Evolutionary conservation across 2,888 invertebrate species (phyloP), one percentile per base, ranked within the genome.

Genomic region (Odontocerum albicorne): DNA sequence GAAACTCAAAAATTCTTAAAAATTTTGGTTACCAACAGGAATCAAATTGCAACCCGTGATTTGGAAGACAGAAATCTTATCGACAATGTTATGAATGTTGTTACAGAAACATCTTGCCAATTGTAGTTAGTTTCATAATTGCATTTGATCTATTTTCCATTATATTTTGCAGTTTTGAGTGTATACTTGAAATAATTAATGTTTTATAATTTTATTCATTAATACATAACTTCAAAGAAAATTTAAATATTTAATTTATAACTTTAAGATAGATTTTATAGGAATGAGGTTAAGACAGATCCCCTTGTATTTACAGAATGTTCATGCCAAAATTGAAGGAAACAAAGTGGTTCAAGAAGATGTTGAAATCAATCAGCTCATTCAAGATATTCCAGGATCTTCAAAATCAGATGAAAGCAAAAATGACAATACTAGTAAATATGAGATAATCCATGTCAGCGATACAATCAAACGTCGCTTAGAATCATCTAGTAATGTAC

Each of bases 381-480:
- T 47, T 16, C 45, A 35, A 21, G 54, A 49, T 12, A 17, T 36
- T 20, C 32, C 55, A n/a, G 43, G 33, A 35, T 32, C 38, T 16
- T 55, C 38, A 3, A 21, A 47, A 42, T 12, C 4, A 7, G 31
- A 36, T 15, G 38, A 44, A 13, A 13, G 15, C 27, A 19, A 36
- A 10, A 21, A 22, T 16, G 21, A 16, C 2, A 20, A 22, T 3
- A 10, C 21, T 17, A 65, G 67, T 50, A 79, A 79, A 61, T 81
- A 81, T 64, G 83, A 84, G 69, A 79, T 79, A 63, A 79, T 85
- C 49, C 69, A 80, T 40, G 72, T 77, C 13, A 82, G 83, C 50
- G 83, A 83, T 68, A 85, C 85, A 3, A 83, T 86, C 60, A 81
- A 84, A 64, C 76, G 85, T 52, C 74, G 79, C 13, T 69, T 80